phyloP scores from a whole-genome alignment of 2,888 invertebrate genomes.

The Arrhopalites spinosus region DNA sequence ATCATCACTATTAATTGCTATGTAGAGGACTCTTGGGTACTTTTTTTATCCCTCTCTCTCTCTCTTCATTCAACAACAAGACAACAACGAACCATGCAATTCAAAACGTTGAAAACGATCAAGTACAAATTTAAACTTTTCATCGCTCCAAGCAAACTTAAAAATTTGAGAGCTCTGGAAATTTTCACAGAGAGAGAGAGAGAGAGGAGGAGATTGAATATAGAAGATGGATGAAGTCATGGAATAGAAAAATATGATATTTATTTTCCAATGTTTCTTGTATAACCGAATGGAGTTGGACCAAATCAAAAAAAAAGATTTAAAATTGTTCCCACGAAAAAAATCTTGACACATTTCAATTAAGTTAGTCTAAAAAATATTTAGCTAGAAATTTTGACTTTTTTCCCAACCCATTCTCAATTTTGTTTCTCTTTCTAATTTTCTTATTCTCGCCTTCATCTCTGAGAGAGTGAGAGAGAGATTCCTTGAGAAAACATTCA shows the following conservation, averaged over 20 bases:
- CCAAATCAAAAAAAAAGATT: neutral
- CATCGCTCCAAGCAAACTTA: constrained; percentile 1
- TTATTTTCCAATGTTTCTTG: neutral
- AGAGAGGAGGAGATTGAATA: no score
- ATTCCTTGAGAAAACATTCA: constrained; percentile 1
- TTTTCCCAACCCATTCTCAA: neutral
- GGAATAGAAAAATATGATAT: neutral
- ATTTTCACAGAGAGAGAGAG: neutral
- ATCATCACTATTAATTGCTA: constrained; percentile 34
- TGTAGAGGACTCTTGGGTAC: neutral
- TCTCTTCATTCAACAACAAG: neutral
- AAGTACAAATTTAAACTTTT: constrained; percentile 18
- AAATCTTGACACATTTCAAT: constrained; percentile 3
- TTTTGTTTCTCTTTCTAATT: neutral
- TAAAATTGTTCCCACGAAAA: constrained; percentile 11
- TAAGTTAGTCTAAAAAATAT: neutral
- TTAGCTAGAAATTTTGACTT: no score
- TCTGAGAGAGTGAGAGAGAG: neutral
- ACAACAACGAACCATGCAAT: neutral
- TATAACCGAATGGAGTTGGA: no score
- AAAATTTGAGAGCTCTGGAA: no score
- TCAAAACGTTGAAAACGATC: neutral
- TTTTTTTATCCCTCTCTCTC: neutral
- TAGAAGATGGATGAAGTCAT: no score
- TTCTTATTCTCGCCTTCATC: neutral